A percentile compares a stretch with the other conserved stretches of the same genome.
phyloP scores from a whole-genome alignment of 2,888 invertebrate genomes.

The Folsomia manolachei region DNA sequence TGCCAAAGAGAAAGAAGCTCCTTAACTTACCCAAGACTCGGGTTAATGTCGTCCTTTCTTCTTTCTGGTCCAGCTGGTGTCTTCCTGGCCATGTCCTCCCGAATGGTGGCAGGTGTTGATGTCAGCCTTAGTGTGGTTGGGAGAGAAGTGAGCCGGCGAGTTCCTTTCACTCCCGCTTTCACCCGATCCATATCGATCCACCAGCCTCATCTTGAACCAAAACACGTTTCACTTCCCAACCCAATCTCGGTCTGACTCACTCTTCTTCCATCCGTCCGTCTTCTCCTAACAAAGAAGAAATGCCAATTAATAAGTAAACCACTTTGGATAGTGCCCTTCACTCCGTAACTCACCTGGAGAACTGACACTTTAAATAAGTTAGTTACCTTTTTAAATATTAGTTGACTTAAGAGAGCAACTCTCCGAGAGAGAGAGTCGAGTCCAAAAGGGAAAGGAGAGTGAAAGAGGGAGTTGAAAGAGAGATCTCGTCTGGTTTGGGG shows the following conservation, averaged over 20 bases:
- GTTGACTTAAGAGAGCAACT: no score
- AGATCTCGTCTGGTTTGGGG: neutral
- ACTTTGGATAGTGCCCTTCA: neutral
- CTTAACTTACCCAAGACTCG: neutral
- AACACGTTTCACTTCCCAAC: neutral
- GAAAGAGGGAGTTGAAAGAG: neutral
- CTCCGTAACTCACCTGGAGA: neutral
- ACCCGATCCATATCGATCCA: neutral
- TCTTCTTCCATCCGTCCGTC: neutral
- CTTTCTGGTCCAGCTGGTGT: neutral
- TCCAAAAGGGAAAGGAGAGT: no score
- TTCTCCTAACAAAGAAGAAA: neutral
- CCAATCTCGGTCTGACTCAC: neutral
- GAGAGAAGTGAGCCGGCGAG: neutral
- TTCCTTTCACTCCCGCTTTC: conserved; percentile 10
- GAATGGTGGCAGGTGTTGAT: neutral
- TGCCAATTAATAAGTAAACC: neutral
- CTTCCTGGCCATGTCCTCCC: neutral
- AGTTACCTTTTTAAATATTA: neutral
- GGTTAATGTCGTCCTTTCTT: neutral
- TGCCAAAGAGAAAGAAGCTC: no score
- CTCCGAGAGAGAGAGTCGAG: no score
- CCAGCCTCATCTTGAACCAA: neutral
- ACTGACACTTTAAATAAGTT: neutral
- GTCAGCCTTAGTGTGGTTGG: neutral